phyloP scores from a whole-genome alignment of 2,888 invertebrate genomes.

The Epirrhoe alternata region DNA sequence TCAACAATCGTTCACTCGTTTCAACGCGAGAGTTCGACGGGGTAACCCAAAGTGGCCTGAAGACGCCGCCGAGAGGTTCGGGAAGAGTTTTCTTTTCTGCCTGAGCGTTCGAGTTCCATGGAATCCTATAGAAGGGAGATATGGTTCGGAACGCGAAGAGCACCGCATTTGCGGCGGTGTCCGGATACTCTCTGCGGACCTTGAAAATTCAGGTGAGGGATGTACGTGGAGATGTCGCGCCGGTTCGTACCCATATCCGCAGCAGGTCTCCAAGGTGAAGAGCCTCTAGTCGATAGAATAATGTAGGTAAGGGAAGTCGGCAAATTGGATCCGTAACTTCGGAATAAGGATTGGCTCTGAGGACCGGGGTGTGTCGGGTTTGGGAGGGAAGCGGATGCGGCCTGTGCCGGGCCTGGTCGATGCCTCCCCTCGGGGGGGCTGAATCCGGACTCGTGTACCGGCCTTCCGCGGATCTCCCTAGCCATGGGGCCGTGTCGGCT shows the following conservation, averaged over 20 bases:
- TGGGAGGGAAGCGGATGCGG: constrained; percentile 65
- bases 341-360: constrained; percentile 91
- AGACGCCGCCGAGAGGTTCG: constrained; percentile 83
- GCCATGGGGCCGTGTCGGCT: too few species aligned
- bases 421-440: too few species aligned
- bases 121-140: constrained; percentile 81
- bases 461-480: too few species aligned
- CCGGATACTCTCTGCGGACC: constrained; percentile 64
- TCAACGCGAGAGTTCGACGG: constrained; percentile 51
- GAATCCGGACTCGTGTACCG: too few species aligned
- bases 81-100: constrained; percentile 77
- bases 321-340: constrained; percentile 88
- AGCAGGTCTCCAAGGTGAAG: constrained; percentile 91
- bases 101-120: constrained; percentile 79
- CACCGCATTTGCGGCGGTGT: constrained; percentile 57
- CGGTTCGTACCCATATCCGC: constrained; percentile 89
- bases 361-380: constrained; percentile 86
- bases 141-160: constrained; percentile 76
- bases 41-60: constrained; percentile 81
- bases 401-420: constrained; percentile 16
- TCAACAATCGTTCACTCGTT: constrained; percentile 66
- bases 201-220: constrained; percentile 67
- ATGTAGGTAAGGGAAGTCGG: constrained; percentile 89
- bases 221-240: constrained; percentile 64
- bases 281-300: constrained; percentile 87